Percentiles rank a stretch among this genome's conserved stretches.
These are phyloP conservation scores for Numida meleagris DNA, from an alignment of 2,113 vertebrate genomes.

Conservation along the genomic window DNA sequence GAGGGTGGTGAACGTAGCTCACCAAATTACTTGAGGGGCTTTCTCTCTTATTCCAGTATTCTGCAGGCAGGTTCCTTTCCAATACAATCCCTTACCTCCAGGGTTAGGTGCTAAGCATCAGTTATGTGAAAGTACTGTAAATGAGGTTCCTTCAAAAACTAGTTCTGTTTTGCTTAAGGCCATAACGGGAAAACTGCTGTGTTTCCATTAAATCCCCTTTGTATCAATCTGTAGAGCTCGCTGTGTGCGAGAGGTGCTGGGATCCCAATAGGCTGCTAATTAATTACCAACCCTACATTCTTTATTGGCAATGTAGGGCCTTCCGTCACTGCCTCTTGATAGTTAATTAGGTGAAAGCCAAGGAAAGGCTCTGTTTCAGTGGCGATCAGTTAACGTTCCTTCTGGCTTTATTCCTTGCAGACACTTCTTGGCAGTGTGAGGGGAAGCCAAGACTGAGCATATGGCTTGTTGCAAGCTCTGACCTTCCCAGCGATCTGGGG, in stretches of 20 bases:
- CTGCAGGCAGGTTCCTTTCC: slow-evolving; percentile 11
- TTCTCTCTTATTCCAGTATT: background rate
- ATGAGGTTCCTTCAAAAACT: background rate
- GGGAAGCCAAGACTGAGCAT: slow-evolving; percentile 49
- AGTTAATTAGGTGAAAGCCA: slow-evolving; percentile 41
- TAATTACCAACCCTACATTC: slow-evolving; percentile 11
- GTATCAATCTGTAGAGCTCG: background rate
- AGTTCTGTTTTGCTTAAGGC: background rate
- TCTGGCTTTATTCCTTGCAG: slow-evolving; percentile 49
- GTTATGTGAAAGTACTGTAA: background rate
- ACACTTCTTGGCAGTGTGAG: slow-evolving; percentile 11
- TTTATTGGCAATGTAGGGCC: background rate
- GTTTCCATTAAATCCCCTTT: slow-evolving; percentile 10
- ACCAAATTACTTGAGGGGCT: background rate
- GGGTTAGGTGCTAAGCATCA: background rate
- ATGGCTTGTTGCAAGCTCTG: slow-evolving; percentile 43
- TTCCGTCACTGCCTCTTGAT: background rate
- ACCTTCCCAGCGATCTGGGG: background rate
- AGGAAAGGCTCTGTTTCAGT: background rate
- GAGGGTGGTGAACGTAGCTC: background rate
- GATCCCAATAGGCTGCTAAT: slow-evolving; percentile 3
- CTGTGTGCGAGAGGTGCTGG: background rate
- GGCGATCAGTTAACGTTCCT: background rate
- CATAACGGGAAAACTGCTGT: background rate
- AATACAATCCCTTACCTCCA: background rate